Base-by-base conservation (phyloP, 2,888 invertebrate species). In the Drosophila affinis region DNA sequence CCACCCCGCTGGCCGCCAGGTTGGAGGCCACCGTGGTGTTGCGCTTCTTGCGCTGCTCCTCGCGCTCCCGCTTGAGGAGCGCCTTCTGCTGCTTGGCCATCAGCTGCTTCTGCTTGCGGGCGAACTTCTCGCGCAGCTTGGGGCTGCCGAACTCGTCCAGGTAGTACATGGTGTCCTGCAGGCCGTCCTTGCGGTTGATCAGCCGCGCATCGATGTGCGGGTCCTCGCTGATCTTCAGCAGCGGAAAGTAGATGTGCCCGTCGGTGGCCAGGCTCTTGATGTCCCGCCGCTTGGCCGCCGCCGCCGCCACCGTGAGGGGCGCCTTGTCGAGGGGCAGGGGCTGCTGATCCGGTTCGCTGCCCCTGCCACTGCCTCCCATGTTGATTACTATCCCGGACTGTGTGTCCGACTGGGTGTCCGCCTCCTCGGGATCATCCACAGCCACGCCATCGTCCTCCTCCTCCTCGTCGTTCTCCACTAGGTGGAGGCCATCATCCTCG, bases 131-230 rank as follows among this genome's bases (percentile, higher is more conserved):
- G 9, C 91, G 87, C 71, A 92, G 72, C 62, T 91, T 91, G 4
- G 92, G 92, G 75, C 92, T 92, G 7, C 92, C 92, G 51, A 91
- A 91, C 68, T 92, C 92, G 62, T 92, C 92, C 71, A 92, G 83
- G 81, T 91, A 92, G 75, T 92, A 92, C 90, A 92, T 91, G 49
- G 91, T 91, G 58, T 92, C 91, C 68, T 91, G 91, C 9, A 92
- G 85, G 21, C 92, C 92, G 77, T 92, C 92, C 65, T 89, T 91
- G 72, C 90, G 91, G 76, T 92, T 92, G 57, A 92, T 92, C 32
- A 92, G 73, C 76, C 90, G 91, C n/a, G 90, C 76, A 84, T 92
- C 91, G 10, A 92, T 91, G 54, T 86, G 76, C 34, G 89, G 81
- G 77, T 91, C 91, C 62, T 91, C 92, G 46, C 79, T 83, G 56